Evolutionary conservation across 2,113 vertebrate species (phyloP).

Genomic region (Nymphicus hollandicus): DNA sequence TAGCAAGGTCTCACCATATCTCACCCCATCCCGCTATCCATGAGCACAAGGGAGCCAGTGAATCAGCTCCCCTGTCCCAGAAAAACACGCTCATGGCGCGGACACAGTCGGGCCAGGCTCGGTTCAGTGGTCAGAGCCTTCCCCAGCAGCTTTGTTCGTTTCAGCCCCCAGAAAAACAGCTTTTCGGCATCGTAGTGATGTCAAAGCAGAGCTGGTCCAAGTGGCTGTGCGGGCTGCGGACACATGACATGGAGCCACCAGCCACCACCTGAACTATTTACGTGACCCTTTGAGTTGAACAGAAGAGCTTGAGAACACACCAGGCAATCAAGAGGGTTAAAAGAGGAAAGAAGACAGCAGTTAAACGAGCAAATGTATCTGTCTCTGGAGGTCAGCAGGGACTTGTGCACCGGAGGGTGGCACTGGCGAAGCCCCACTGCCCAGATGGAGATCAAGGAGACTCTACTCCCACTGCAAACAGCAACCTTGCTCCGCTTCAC

Average conservation of each 20-base stretch:
- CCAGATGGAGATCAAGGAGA: neutral
- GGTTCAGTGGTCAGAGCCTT: neutral
- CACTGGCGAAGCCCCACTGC: neutral
- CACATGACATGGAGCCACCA: accelerated
- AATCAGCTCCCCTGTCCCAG: neutral
- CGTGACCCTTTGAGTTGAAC: neutral
- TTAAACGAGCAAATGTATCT: neutral
- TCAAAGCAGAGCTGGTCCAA: accelerated
- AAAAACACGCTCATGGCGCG: accelerated
- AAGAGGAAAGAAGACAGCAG: neutral
- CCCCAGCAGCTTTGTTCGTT: neutral
- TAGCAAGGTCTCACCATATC: accelerated
- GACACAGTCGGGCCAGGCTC: accelerated
- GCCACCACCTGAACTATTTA: neutral
- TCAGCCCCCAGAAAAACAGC: neutral
- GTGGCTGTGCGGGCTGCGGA: accelerated
- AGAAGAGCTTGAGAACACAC: neutral
- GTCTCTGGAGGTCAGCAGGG: neutral
- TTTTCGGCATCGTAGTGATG: accelerated
- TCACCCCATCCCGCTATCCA: accelerated
- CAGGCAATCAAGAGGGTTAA: neutral
- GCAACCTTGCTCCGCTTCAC: neutral
- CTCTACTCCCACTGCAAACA: neutral
- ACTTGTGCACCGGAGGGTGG: neutral
- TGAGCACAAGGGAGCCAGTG: accelerated